Evolutionary conservation across 37 sponge, comb jelly and placozoan species (phyloP).

Genomic region (Trichoplax adhaerens): DNA sequence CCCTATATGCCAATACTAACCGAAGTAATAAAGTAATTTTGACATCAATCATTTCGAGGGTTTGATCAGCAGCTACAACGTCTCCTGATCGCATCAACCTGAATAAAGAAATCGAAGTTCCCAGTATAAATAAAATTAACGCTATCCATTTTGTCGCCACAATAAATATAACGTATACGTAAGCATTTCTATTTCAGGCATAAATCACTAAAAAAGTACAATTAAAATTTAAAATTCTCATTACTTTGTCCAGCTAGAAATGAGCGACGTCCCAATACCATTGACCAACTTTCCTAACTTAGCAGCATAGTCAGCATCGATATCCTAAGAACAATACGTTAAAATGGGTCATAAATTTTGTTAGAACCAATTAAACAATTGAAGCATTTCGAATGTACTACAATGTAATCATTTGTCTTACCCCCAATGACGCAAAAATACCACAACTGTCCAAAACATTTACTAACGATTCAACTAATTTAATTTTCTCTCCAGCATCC

Average conservation of each 20-base stretch:
- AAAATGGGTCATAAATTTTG: not conserved
- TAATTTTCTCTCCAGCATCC: constrained; percentile 53
- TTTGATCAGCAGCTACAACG: constrained; percentile 6
- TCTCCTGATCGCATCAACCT: constrained; percentile 10
- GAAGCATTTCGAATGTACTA: not conserved
- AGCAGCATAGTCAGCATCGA: constrained; percentile 43
- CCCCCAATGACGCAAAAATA: constrained; percentile 15
- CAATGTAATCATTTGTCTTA: not conserved
- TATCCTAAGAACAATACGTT: constrained; percentile 7
- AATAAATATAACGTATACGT: no score
- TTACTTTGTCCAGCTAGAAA: constrained; percentile 54
- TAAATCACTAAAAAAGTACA: no score
- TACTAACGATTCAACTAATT: constrained; percentile 49
- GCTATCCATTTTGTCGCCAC: no score
- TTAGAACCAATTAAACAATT: not conserved
- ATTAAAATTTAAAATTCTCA: no score
- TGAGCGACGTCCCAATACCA: constrained; percentile 51
- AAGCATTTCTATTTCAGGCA: no score
- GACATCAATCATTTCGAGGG: constrained; percentile 16
- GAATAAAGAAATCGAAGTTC: no score
- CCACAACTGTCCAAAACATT: constrained; percentile 32
- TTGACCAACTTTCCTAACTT: constrained; percentile 45
- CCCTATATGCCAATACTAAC: no score
- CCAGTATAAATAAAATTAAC: no score
- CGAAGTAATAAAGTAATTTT: no score